Evolutionary conservation across 2,797 vertebrate species (phyloP).

Genomic region (Pipistrellus kuhlii): DNA sequence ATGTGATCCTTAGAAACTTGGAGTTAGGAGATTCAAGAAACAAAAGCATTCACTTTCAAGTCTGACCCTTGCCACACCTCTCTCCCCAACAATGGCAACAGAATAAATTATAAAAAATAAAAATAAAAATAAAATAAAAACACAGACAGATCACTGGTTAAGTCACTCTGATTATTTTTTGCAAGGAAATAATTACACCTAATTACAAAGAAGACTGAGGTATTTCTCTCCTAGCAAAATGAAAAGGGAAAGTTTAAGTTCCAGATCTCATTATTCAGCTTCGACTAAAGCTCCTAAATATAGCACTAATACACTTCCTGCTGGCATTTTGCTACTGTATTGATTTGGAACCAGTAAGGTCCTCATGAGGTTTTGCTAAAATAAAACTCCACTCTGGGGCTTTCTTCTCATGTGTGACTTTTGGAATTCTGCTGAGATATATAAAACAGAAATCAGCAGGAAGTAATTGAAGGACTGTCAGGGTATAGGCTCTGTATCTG

Average conservation of each 20-base stretch:
- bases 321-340: conserved; percentile 68
- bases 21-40: background rate
- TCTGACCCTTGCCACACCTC: background rate
- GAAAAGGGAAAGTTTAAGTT: conserved; percentile 61
- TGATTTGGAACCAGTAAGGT: conserved; percentile 62
- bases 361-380: conserved; percentile 40
- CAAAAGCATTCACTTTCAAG: background rate
- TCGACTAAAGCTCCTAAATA: conserved; percentile 73
- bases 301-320: conserved; percentile 1
- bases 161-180: conserved; percentile 80
- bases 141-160: conserved; percentile 75
- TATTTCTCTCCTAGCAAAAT: conserved; percentile 76
- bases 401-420: conserved; percentile 54
- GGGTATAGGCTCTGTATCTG: background rate
- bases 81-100: background rate
- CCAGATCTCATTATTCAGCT: conserved; percentile 61
- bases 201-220: conserved; percentile 66
- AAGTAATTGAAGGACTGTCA: background rate
- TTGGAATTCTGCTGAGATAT: conserved; percentile 57
- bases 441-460: conserved; percentile 62
- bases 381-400: conserved; percentile 61
- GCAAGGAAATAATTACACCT: conserved; percentile 78
- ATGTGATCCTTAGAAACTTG: background rate
- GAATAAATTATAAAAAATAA: conserved; percentile 35
- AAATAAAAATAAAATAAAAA: background rate